These are phyloP conservation scores for Centroberyx gerrardi DNA, from an alignment of 2,797 vertebrate genomes.

Conservation along the genomic window DNA sequence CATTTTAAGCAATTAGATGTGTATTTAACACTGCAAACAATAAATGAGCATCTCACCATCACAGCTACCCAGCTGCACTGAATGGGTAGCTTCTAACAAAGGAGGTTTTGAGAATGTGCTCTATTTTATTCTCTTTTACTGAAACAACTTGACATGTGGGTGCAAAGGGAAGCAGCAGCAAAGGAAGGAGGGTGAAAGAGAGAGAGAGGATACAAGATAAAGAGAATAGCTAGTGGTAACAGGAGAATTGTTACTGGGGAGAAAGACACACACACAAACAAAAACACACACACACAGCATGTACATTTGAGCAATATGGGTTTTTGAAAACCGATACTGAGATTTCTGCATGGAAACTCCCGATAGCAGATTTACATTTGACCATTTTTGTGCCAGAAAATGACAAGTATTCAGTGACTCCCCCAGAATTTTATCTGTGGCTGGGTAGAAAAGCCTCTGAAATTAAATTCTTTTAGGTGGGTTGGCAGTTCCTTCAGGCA, in stretches of 20 bases:
- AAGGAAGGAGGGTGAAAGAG: constrained; percentile 47
- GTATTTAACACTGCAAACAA: neutral
- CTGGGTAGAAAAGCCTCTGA: constrained; percentile 18
- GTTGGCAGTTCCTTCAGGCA: too few relatives aligned
- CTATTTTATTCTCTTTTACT: constrained; percentile 44
- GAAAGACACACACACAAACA: constrained; percentile 13
- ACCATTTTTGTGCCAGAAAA: constrained; percentile 7
- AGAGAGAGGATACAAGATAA: constrained; percentile 43
- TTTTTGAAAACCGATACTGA: constrained; percentile 22
- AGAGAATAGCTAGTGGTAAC: constrained; percentile 44
- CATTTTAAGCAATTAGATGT: neutral
- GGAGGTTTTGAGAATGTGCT: constrained; percentile 27
- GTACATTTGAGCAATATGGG: neutral
- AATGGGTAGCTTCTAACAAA: neutral
- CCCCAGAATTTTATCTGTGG: neutral
- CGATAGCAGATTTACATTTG: constrained; percentile 14
- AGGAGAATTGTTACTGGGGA: constrained; percentile 18
- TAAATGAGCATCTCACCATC: neutral
- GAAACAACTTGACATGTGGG: constrained; percentile 61
- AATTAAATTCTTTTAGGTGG: constrained; percentile 26
- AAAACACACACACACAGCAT: neutral
- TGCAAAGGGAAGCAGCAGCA: constrained; percentile 63
- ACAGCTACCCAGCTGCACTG: neutral
- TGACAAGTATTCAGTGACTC: neutral
- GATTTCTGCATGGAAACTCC: constrained; percentile 11